A percentile compares a stretch with the other conserved stretches of the same genome.
Conservation (phyloP, 2,113 vertebrate genomes). For the Atlantisia rogersi region DNA sequence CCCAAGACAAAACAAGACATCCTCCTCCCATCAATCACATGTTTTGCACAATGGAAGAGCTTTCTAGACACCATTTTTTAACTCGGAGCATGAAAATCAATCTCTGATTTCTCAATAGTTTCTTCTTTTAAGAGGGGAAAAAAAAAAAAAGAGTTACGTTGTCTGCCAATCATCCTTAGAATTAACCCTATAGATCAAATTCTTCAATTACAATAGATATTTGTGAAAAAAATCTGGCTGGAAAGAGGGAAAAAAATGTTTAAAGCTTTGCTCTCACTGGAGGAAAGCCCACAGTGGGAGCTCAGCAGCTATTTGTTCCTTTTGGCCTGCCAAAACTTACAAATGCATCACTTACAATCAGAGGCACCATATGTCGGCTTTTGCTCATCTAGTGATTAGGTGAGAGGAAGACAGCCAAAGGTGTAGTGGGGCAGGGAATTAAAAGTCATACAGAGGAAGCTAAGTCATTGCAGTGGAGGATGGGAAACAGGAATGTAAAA, state of each 20-base stretch:
- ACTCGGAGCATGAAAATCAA: not conserved
- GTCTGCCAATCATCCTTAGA: not conserved
- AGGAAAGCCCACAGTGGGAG: not conserved
- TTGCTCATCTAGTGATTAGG: constrained; percentile 28
- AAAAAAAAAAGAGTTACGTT: rapidly evolving
- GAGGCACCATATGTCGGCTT: not conserved
- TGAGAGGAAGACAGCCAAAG: not conserved
- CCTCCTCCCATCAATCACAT: not conserved
- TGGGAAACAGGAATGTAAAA: not conserved
- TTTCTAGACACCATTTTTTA: not conserved
- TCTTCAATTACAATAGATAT: not conserved
- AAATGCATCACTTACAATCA: not conserved
- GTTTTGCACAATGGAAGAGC: not conserved
- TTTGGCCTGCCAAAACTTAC: constrained; percentile 1
- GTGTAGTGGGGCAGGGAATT: not conserved
- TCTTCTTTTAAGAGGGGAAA: not conserved
- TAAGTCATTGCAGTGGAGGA: not conserved
- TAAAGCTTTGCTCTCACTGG: not conserved
- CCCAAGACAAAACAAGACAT: not conserved
- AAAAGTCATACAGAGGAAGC: not conserved
- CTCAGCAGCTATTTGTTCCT: constrained; percentile 8
- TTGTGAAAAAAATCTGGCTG: not conserved
- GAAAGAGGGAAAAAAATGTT: not conserved
- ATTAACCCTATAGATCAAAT: not conserved
- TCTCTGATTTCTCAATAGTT: not conserved